phyloP scores from a whole-genome alignment of 2,888 invertebrate species.

The Drosophila putrida region DNA sequence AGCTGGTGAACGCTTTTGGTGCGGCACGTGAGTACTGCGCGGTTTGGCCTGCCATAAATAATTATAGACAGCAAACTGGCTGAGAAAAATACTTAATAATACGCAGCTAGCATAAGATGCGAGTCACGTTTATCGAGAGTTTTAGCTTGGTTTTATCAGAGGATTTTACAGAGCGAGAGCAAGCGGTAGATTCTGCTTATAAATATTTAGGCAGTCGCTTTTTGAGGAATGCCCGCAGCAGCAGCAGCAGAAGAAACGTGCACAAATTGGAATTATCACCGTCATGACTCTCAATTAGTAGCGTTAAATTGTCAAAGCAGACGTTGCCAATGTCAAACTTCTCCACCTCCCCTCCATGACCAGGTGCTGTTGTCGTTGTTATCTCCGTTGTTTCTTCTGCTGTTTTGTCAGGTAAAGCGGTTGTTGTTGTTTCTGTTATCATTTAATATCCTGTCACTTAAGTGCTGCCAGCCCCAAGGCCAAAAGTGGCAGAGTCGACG shows the following conservation, averaged over 20 bases:
- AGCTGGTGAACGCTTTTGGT: slow-evolving; percentile 14
- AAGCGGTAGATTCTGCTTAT: slow-evolving; percentile 39
- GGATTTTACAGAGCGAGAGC: not conserved
- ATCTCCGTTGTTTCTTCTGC: slow-evolving; percentile 37
- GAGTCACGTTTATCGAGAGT: slow-evolving; percentile 54
- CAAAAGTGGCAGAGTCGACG: slow-evolving; percentile 7
- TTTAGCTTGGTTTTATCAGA: slow-evolving; percentile 12
- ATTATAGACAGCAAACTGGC: slow-evolving; percentile 63
- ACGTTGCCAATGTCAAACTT: slow-evolving; percentile 3
- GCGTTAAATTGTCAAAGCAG: slow-evolving; percentile 75
- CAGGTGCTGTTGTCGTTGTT: slow-evolving; percentile 37
- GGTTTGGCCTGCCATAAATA: slow-evolving; percentile 63
- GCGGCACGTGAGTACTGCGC: slow-evolving; percentile 60
- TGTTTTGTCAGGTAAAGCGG: slow-evolving; percentile 28
- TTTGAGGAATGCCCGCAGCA: slow-evolving; percentile 49
- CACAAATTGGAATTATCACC: slow-evolving; percentile 77
- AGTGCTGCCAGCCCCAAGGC: slow-evolving; percentile 31
- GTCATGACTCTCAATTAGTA: slow-evolving; percentile 78
- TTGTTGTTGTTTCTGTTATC: slow-evolving; percentile 58
- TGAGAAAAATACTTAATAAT: slow-evolving; percentile 56
- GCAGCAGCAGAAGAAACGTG: slow-evolving; percentile 48
- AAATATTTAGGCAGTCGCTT: slow-evolving; percentile 67
- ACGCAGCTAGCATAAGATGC: slow-evolving; percentile 51
- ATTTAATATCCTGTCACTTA: slow-evolving; percentile 81
- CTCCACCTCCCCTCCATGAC: not conserved